Evolutionary conservation across 2,113 vertebrate species (phyloP).

Genomic region (Sinocyclocheilus rhinocerous): DNA sequence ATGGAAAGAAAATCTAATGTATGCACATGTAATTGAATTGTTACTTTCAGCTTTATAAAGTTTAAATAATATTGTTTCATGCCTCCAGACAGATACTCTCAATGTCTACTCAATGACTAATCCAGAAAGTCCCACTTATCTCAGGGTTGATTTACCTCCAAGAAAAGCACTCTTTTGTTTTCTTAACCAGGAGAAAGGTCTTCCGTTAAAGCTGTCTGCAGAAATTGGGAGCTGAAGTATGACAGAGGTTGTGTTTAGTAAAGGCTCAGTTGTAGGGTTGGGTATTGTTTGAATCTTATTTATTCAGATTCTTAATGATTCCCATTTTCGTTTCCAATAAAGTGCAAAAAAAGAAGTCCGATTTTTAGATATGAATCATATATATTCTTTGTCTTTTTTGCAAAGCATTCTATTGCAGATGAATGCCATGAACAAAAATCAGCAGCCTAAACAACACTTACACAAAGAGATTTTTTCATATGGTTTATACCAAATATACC

Average conservation of each 20-base stretch:
- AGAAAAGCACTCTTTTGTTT: slow-evolving; percentile 31
- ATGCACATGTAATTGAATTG: not conserved
- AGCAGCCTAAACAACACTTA: too few relatives aligned
- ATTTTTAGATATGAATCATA: too few relatives aligned
- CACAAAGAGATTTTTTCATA: too few relatives aligned
- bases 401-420: too few relatives aligned
- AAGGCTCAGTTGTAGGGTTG: not conserved
- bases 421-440: too few relatives aligned
- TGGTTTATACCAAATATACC: too few relatives aligned
- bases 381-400: too few relatives aligned
- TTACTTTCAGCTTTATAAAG: not conserved
- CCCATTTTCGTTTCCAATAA: too few relatives aligned
- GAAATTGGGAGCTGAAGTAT: not conserved
- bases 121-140: slow-evolving; percentile 7
- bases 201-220: not conserved
- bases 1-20: not conserved
- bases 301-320: too few relatives aligned
- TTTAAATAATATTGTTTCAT: not conserved
- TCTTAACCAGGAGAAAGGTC: slow-evolving; percentile 18
- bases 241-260: too few relatives aligned
- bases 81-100: slow-evolving; percentile 6
- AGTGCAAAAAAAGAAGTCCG: too few relatives aligned
- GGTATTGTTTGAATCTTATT: too few relatives aligned
- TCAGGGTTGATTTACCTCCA: slow-evolving; percentile 41
- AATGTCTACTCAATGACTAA: not conserved